phyloP scores from a whole-genome alignment of 2,113 vertebrate genomes.

The Ageneiosus marmoratus region DNA sequence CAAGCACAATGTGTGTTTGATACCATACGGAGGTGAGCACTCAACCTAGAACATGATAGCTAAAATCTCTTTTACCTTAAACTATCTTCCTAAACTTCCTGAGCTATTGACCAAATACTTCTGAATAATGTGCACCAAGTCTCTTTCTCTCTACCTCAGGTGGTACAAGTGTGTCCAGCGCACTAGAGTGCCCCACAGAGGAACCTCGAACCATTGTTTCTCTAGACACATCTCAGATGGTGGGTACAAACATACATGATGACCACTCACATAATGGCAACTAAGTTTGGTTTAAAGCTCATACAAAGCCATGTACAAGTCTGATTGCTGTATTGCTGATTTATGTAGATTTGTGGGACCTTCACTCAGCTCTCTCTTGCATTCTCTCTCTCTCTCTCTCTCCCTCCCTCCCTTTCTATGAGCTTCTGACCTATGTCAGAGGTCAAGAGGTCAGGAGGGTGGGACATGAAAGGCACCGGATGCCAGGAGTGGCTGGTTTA shows the following conservation, averaged over 20 bases:
- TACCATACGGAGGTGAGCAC: conserved; percentile 93
- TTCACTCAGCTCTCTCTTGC: neutral
- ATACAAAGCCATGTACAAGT: neutral
- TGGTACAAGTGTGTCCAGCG: conserved; percentile 94
- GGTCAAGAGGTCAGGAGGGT: conserved; percentile 64
- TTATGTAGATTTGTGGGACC: neutral
- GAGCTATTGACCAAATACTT: neutral
- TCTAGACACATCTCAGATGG: conserved; percentile 98
- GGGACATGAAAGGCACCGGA: conserved; percentile 72
- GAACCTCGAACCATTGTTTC: conserved; percentile 92
- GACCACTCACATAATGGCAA: neutral
- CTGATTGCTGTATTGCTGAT: conserved; percentile 8
- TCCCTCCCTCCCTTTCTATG: neutral
- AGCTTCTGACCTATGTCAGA: conserved; percentile 54
- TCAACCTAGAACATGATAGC: conserved; percentile 2
- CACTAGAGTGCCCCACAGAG: conserved; percentile 90
- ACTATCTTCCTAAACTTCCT: neutral
- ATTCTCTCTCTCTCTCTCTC: neutral
- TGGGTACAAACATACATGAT: conserved; percentile 60
- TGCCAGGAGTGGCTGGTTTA: conserved; percentile 69
- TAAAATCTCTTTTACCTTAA: neutral
- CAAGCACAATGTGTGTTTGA: conserved; percentile 94
- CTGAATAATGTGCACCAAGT: neutral
- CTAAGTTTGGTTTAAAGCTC: neutral
- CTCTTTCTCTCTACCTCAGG: conserved; percentile 71